Evolutionary conservation across 1,140 invertebrate genomes (phyloP).

Genomic region (Pectinophora gossypiella): DNA sequence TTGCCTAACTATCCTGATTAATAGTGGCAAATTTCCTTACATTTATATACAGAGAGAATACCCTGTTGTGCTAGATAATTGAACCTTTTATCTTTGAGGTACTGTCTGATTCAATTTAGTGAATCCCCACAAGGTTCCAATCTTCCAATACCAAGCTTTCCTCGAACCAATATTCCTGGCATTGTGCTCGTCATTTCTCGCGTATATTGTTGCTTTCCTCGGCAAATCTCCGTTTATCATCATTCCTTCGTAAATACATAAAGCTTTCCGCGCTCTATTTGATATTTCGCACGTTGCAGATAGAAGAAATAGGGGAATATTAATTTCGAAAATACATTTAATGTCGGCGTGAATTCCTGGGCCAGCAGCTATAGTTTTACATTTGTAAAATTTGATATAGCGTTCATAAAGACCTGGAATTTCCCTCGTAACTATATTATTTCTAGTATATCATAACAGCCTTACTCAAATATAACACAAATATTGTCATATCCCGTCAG

Average conservation of each 20-base stretch:
- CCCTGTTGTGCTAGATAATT: neutral
- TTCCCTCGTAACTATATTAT: too few species aligned
- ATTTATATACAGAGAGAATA: neutral
- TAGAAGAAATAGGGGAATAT: neutral
- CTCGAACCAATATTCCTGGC: neutral
- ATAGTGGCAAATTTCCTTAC: neutral
- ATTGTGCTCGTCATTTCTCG: too few species aligned
- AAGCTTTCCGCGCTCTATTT: neutral
- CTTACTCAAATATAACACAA: too few species aligned
- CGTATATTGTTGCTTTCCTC: neutral
- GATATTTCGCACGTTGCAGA: neutral
- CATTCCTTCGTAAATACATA: too few species aligned
- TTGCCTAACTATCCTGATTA: neutral
- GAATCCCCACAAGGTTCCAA: neutral
- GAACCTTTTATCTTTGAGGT: neutral
- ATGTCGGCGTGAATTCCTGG: too few species aligned
- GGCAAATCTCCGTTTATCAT: neutral
- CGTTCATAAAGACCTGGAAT: too few species aligned
- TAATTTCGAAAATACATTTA: too few species aligned
- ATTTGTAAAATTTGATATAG: too few species aligned
- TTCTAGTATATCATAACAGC: too few species aligned
- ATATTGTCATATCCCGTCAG: too few species aligned
- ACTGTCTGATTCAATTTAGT: neutral
- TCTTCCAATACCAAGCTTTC: constrained; percentile 1
- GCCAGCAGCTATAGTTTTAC: too few species aligned